Evolutionary conservation across 2,797 vertebrate species (phyloP).

Genomic region (Sarcoramphus papa): DNA sequence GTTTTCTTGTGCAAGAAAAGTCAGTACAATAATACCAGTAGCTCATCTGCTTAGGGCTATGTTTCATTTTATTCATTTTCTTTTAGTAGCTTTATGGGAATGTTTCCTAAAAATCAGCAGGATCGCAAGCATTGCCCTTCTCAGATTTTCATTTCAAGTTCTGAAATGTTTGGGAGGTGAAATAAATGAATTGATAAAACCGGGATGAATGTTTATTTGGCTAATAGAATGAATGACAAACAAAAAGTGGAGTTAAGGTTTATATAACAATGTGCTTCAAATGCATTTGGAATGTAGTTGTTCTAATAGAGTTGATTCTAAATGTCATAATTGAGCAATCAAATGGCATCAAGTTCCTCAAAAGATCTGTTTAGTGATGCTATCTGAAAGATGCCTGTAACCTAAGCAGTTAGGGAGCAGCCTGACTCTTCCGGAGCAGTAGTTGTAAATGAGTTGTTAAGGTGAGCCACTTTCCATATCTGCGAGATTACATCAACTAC

Average conservation of each 20-base stretch:
- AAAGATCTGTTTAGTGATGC: background rate
- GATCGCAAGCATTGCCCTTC: background rate
- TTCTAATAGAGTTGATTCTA: background rate
- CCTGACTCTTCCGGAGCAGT: background rate
- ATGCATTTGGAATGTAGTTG: background rate
- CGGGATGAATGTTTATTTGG: background rate
- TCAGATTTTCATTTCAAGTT: background rate
- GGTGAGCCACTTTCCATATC: constrained; percentile 85
- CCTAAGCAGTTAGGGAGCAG: background rate
- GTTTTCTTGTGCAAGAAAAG: background rate
- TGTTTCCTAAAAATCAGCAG: background rate
- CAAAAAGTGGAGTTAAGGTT: background rate
- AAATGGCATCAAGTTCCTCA: background rate
- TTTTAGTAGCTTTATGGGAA: background rate
- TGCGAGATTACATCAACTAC: constrained; percentile 80
- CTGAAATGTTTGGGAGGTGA: background rate
- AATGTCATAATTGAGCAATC: background rate
- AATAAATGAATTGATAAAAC: background rate
- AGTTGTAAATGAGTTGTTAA: constrained; percentile 75
- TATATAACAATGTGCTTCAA: background rate
- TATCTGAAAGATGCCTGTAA: background rate
- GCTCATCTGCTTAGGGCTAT: background rate
- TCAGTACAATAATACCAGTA: background rate
- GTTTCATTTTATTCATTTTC: background rate
- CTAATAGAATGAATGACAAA: background rate